These are phyloP conservation scores for Yponomeuta malinellus DNA, from an alignment of 2,888 invertebrate genomes.

Conservation along the genomic window DNA sequence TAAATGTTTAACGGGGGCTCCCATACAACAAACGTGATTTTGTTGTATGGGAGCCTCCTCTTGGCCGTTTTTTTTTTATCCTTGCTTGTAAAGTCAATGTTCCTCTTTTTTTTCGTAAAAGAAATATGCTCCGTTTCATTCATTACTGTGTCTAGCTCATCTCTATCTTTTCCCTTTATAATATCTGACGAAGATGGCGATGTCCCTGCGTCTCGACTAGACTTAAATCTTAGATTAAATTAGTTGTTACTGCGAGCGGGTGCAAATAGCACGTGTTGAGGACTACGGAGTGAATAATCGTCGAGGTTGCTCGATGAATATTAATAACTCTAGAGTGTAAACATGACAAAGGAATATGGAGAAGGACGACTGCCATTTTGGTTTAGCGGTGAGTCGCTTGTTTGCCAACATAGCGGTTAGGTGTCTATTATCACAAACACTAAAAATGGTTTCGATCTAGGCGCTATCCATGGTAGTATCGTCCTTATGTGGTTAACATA, in stretches of 20 bases:
- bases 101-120: too few species aligned
- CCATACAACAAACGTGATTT: too few species aligned
- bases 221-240: conserved; percentile 2
- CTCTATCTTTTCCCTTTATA: not conserved
- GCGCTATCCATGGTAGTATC: too few species aligned
- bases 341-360: not conserved
- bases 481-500: too few species aligned
- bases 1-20: too few species aligned
- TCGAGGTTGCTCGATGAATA: conserved; percentile 50
- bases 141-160: not conserved
- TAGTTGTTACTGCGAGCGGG: conserved; percentile 2
- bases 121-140: not conserved
- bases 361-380: not conserved
- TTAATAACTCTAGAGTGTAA: conserved; percentile 32
- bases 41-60: too few species aligned
- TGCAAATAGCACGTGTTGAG: conserved; percentile 11
- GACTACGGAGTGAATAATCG: conserved; percentile 39
- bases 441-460: too few species aligned
- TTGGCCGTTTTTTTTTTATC: too few species aligned
- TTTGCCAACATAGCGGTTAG: too few species aligned
- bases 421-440: too few species aligned
- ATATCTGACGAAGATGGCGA: not conserved
- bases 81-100: too few species aligned
- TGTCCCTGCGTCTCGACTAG: not conserved
- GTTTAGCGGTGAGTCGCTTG: too few species aligned